These are phyloP conservation scores for Macrosteles quadrilineatus DNA, from an alignment of 1,140 invertebrate species.

Conservation along the genomic window DNA sequence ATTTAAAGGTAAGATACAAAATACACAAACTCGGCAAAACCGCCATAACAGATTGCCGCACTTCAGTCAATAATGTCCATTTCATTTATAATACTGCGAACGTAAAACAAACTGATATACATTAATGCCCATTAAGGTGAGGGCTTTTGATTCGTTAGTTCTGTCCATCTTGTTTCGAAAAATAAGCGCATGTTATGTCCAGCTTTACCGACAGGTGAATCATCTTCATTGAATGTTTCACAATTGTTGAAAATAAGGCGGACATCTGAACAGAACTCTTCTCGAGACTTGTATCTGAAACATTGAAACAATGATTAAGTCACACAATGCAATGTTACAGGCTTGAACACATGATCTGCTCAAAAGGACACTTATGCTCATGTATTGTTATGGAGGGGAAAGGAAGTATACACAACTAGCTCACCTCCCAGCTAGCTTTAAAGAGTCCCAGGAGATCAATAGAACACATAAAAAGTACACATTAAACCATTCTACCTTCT, in stretches of 20 bases:
- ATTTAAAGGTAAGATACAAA: too few relatives aligned
- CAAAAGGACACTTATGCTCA: too few relatives aligned
- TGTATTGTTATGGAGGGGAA: too few relatives aligned
- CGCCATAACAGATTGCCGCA: too few relatives aligned
- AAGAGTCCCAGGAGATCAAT: too few relatives aligned
- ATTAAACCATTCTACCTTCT: too few relatives aligned
- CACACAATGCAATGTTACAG: too few relatives aligned
- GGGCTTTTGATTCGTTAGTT: slow-evolving; percentile 51
- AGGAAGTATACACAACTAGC: too few relatives aligned
- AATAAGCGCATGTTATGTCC: slow-evolving; percentile 89
- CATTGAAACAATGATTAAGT: slow-evolving; percentile 30
- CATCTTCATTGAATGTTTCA: slow-evolving; percentile 96
- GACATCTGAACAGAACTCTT: slow-evolving; percentile 88
- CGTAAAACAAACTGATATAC: not conserved
- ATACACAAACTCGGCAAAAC: too few relatives aligned
- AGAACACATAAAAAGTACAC: too few relatives aligned
- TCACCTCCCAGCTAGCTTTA: too few relatives aligned
- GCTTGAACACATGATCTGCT: too few relatives aligned
- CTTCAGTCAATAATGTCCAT: not conserved
- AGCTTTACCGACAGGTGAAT: slow-evolving; percentile 92
- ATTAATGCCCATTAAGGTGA: slow-evolving; percentile 2
- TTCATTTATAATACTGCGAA: slow-evolving; percentile 4
- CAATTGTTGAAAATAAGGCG: slow-evolving; percentile 95
- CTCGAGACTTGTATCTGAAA: slow-evolving; percentile 78
- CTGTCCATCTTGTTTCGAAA: slow-evolving; percentile 86